These are phyloP conservation scores for Ptychobarbus kaznakovi DNA, from an alignment of 2,797 vertebrate species.

Conservation along the genomic window DNA sequence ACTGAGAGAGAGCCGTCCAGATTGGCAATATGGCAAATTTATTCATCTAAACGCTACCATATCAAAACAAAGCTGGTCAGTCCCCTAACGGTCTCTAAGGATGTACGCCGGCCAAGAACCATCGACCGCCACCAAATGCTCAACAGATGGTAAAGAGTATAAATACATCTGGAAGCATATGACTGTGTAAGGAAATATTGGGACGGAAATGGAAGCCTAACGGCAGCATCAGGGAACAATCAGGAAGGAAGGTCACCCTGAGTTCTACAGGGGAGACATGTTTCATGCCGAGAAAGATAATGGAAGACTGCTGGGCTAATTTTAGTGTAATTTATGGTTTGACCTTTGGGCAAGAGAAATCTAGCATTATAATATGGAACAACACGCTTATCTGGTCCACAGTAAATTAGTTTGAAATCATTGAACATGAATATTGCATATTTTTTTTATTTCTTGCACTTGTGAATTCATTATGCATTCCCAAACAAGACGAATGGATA, in stretches of 20 bases:
- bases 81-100: constrained; percentile 62
- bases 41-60: constrained; percentile 58
- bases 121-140: constrained; percentile 69
- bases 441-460: constrained; percentile 48
- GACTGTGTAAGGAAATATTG: constrained; percentile 61
- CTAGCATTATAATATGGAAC: constrained; percentile 69
- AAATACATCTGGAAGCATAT: constrained; percentile 71
- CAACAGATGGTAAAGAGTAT: constrained; percentile 74
- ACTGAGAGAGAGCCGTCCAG: constrained; percentile 34
- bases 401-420: constrained; percentile 73
- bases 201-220: constrained; percentile 62
- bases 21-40: constrained; percentile 60
- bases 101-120: constrained; percentile 58
- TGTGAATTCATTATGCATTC: constrained; percentile 64
- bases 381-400: constrained; percentile 68
- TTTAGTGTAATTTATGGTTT: constrained; percentile 76
- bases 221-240: constrained; percentile 68
- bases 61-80: constrained; percentile 62
- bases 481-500: constrained; percentile 56
- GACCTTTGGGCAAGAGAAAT: constrained; percentile 70
- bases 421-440: constrained; percentile 74
- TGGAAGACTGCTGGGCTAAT: constrained; percentile 78
- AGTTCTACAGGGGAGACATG: constrained; percentile 71
- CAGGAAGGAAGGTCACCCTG: constrained; percentile 78
- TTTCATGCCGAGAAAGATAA: constrained; percentile 79